Conservation (phyloP, 2,797 vertebrate genomes). For the Pagetopsis macropterus region DNA sequence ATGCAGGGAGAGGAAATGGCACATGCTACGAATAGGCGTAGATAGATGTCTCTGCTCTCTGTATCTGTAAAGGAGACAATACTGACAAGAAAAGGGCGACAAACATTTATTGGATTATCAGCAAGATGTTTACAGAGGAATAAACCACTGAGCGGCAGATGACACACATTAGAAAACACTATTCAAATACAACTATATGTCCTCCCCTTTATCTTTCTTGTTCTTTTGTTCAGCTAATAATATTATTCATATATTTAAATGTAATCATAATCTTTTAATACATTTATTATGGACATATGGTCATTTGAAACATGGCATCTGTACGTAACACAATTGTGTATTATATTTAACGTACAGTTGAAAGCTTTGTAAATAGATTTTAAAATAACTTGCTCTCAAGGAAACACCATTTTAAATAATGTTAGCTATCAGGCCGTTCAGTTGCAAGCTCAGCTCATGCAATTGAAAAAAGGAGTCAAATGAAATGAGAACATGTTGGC, state of each 20-base stretch:
- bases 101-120: constrained; percentile 53
- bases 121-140: constrained; percentile 47
- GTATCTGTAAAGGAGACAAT: constrained; percentile 46
- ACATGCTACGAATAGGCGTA: constrained; percentile 40
- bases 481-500: constrained; percentile 22
- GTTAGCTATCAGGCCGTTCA: constrained; percentile 8
- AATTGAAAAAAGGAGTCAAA: constrained; percentile 13
- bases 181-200: constrained; percentile 42
- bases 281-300: not conserved
- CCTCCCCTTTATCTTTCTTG: constrained; percentile 14
- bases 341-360: not conserved
- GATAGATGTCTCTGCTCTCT: constrained; percentile 60
- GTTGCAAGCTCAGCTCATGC: not conserved
- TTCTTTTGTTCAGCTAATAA: not conserved
- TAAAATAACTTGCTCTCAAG: not conserved
- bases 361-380: not conserved
- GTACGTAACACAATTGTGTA: not conserved
- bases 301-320: not conserved
- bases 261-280: not conserved
- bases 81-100: constrained; percentile 31
- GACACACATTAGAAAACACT: constrained; percentile 38
- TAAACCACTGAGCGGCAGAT: constrained; percentile 42
- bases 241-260: not conserved
- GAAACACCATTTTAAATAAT: not conserved
- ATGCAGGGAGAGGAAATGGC: constrained; percentile 60